These are phyloP conservation scores for Empis livida DNA, from an alignment of 2,888 invertebrate species.

Conservation along the genomic window DNA sequence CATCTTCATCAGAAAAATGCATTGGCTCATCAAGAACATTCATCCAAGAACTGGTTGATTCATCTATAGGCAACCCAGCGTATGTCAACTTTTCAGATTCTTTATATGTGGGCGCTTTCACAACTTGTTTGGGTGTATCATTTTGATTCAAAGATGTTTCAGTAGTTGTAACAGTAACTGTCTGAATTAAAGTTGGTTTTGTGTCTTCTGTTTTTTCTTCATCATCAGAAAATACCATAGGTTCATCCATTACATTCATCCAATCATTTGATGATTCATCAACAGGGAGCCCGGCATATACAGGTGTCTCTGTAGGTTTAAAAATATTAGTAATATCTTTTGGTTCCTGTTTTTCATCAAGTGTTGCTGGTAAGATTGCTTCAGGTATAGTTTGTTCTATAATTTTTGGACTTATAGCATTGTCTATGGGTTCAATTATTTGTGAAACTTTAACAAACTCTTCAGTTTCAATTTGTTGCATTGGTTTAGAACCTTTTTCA, in stretches of 20 bases:
- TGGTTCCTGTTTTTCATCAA: too few species aligned
- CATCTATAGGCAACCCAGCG: too few species aligned
- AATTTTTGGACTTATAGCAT: too few species aligned
- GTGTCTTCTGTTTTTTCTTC: background rate
- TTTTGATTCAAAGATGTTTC: background rate
- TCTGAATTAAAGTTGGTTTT: background rate
- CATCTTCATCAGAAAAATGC: constrained; percentile 18
- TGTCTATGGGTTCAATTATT: too few species aligned
- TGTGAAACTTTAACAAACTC: too few species aligned
- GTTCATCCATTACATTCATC: constrained; percentile 27
- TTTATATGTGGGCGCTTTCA: background rate
- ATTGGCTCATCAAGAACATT: constrained; percentile 24
- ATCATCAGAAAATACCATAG: constrained; percentile 19
- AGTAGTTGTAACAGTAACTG: background rate
- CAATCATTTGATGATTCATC: constrained; percentile 24
- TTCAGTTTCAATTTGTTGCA: too few species aligned
- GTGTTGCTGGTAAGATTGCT: too few species aligned
- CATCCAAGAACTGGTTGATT: constrained; percentile 25
- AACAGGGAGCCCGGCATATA: constrained; percentile 23
- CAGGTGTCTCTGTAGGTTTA: too few species aligned
- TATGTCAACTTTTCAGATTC: constrained; percentile 3
- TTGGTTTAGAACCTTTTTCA: too few species aligned
- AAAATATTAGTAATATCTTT: too few species aligned
- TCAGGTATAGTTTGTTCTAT: too few species aligned
- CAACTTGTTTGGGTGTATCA: background rate